phyloP scores from a whole-genome alignment of 1,140 invertebrate genomes.

The Phymorhynchus buccinoides region DNA sequence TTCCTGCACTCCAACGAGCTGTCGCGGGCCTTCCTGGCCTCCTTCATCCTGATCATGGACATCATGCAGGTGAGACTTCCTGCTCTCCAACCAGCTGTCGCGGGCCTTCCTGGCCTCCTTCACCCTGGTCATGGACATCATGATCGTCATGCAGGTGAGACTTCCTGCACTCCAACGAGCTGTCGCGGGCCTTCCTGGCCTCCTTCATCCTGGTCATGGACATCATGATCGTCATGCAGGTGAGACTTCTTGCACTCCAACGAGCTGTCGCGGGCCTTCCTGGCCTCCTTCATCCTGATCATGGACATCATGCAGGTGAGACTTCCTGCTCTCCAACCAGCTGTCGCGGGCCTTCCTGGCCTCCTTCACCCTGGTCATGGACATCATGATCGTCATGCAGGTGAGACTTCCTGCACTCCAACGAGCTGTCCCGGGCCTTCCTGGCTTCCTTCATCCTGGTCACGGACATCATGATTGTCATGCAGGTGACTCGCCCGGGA shows the following conservation, averaged over 20 bases:
- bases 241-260: constrained; percentile 75
- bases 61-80: constrained; percentile 77
- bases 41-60: constrained; percentile 78
- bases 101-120: constrained; percentile 77
- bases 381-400: constrained; percentile 78
- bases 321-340: constrained; percentile 77
- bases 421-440: constrained; percentile 77
- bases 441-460: constrained; percentile 78
- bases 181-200: constrained; percentile 76
- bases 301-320: constrained; percentile 78
- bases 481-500: constrained; percentile 75
- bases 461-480: constrained; percentile 77
- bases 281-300: constrained; percentile 78
- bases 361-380: constrained; percentile 78
- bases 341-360: constrained; percentile 76
- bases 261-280: constrained; percentile 76
- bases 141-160: constrained; percentile 78
- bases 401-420: constrained; percentile 76
- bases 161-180: constrained; percentile 76
- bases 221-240: constrained; percentile 78
- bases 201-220: constrained; percentile 78
- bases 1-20: background rate
- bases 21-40: constrained; percentile 74
- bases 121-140: constrained; percentile 77
- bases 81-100: constrained; percentile 77